Conservation (phyloP, 1,140 invertebrate genomes). For the Trachymyrmex septentrionalis region DNA sequence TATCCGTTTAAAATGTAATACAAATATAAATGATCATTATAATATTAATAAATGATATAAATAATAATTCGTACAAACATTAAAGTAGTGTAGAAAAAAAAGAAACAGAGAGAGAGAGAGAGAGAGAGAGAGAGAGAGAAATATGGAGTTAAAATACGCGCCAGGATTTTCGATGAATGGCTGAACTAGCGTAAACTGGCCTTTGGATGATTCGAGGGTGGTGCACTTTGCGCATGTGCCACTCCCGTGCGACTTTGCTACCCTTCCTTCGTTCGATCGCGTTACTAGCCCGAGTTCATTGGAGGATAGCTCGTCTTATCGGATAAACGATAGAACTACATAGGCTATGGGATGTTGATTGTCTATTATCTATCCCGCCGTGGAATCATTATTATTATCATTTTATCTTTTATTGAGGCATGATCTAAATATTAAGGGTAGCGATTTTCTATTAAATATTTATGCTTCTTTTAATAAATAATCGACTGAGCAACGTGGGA, state of each 20-base stretch:
- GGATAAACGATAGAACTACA: constrained; percentile 49
- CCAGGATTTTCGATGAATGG: constrained; percentile 24
- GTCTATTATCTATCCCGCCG: background rate
- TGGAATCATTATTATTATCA: background rate
- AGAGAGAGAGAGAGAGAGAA: background rate
- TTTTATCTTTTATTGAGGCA: background rate
- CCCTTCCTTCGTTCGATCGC: constrained; percentile 73
- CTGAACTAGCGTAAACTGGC: constrained; percentile 44
- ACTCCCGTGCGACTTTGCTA: constrained; percentile 60
- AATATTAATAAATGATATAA: too few species aligned
- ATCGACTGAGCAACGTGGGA: background rate
- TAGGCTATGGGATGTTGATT: constrained; percentile 1
- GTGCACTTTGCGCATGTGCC: constrained; percentile 65
- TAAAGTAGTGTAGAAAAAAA: background rate
- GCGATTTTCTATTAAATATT: background rate
- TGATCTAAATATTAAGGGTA: background rate
- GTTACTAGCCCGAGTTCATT: constrained; percentile 65
- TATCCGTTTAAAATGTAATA: background rate
- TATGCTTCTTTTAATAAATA: constrained; percentile 4
- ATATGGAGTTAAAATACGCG: constrained; percentile 7
- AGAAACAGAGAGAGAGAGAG: background rate
- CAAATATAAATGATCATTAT: too few species aligned
- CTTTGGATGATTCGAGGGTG: constrained; percentile 59
- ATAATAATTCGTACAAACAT: background rate
- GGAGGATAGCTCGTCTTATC: constrained; percentile 67